These are phyloP conservation scores for Dryomyza anilis DNA, from an alignment of 2,888 invertebrate species.

Conservation along the genomic window DNA sequence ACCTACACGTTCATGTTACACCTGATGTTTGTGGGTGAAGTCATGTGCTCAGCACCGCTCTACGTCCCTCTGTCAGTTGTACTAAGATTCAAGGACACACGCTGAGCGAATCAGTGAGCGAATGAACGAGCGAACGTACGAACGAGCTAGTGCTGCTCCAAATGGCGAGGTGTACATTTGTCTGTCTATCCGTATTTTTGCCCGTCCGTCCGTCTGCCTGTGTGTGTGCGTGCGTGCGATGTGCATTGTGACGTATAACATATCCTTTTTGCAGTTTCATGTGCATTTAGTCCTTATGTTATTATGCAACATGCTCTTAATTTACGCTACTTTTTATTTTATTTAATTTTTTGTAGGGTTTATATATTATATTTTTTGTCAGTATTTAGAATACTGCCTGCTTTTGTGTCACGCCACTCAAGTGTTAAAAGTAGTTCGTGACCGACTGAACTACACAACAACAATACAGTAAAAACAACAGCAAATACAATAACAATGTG, in stretches of 20 bases:
- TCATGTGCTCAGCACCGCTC: not conserved
- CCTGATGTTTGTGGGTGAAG: no score
- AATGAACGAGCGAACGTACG: not conserved
- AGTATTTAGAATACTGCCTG: not conserved
- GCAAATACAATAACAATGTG: no score
- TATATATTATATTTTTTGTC: not conserved
- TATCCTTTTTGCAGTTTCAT: no score
- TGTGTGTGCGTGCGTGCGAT: conserved; percentile 8
- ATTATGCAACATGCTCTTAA: conserved; percentile 15
- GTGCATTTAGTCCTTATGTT: not conserved
- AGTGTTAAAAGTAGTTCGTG: conserved; percentile 21
- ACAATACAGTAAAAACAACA: not conserved
- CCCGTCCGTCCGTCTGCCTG: not conserved
- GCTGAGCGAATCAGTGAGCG: not conserved
- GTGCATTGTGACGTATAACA: conserved; percentile 8
- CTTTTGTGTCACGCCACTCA: conserved; percentile 7
- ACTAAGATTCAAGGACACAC: conserved; percentile 25
- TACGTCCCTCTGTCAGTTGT: conserved; percentile 6
- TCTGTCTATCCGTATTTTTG: no score
- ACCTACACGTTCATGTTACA: not conserved
- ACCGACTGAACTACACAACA: conserved; percentile 16
- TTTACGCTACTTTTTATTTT: not conserved
- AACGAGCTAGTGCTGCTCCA: not conserved
- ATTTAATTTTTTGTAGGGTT: not conserved
- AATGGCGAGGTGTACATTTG: no score